phyloP scores from a whole-genome alignment of 2,888 invertebrate species.

The Saturnia japonica region DNA sequence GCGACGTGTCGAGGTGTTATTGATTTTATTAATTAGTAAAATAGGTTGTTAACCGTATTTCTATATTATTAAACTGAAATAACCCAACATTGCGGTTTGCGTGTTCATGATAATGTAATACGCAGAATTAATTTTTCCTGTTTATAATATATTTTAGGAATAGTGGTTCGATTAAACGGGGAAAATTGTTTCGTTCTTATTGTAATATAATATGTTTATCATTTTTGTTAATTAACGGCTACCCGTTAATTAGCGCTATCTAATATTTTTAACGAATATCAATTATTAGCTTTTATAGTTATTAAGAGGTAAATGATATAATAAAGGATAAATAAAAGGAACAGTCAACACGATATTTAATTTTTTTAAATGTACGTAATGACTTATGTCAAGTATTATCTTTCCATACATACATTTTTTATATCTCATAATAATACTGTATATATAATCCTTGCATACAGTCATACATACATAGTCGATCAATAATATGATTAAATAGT shows the following conservation, averaged over 20 bases:
- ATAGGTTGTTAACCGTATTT: constrained; percentile 25
- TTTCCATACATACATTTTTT: no score
- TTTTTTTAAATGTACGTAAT: no score
- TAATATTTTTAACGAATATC: neutral
- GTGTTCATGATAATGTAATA: constrained; percentile 5
- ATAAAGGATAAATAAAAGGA: neutral
- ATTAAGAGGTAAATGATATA: neutral
- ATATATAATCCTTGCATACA: no score
- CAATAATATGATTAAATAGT: no score
- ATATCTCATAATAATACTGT: no score
- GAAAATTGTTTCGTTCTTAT: neutral
- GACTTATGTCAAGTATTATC: no score
- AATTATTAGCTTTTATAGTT: neutral
- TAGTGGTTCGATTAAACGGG: neutral
- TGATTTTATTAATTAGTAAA: constrained; percentile 25
- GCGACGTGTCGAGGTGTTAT: neutral
- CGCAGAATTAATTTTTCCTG: constrained; percentile 8
- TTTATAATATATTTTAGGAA: neutral
- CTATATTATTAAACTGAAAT: constrained; percentile 22
- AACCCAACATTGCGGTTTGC: neutral
- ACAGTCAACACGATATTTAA: neutral
- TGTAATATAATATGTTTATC: neutral
- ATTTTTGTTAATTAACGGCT: neutral
- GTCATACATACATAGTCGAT: no score
- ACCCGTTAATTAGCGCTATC: no score